Percentiles rank a stretch among this genome's conserved stretches.
phyloP scores from a whole-genome alignment of 2,797 vertebrate species.

The Sebastes wilsoni region DNA sequence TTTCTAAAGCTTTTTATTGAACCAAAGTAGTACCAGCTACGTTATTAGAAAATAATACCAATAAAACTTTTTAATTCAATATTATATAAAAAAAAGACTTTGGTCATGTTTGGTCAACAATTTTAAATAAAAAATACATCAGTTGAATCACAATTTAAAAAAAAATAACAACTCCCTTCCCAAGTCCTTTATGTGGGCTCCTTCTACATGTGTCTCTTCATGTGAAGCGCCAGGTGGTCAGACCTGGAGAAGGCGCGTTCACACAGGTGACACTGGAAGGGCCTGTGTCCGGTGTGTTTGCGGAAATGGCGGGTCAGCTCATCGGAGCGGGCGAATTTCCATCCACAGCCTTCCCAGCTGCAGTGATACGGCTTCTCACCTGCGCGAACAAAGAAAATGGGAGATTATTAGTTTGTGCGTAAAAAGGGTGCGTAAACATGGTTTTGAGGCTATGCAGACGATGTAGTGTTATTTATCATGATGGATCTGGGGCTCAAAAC shows the following conservation, averaged over 20 bases:
- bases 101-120: slow-evolving; percentile 75
- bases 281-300: slow-evolving; percentile 97
- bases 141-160: slow-evolving; percentile 64
- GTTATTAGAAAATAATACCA: slow-evolving; percentile 82
- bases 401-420: neutral
- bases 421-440: neutral
- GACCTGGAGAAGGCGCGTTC: slow-evolving; percentile 97
- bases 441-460: rapidly evolving
- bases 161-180: slow-evolving; percentile 47
- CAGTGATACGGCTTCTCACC: slow-evolving; percentile 99
- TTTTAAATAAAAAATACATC: slow-evolving; percentile 82
- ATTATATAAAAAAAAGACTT: slow-evolving; percentile 70
- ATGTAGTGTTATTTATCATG: rapidly evolving
- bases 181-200: slow-evolving; percentile 41
- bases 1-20: slow-evolving; percentile 77
- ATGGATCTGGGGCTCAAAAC: neutral
- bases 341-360: slow-evolving; percentile 99
- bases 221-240: slow-evolving; percentile 97
- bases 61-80: slow-evolving; percentile 74
- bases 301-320: slow-evolving; percentile 98
- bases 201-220: slow-evolving; percentile 97
- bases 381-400: slow-evolving; percentile 59
- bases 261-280: slow-evolving; percentile 98
- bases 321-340: slow-evolving; percentile 98
- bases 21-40: slow-evolving; percentile 90